phyloP scores from a whole-genome alignment of 2,797 vertebrate genomes.

The Melanogrammus aeglefinus region DNA sequence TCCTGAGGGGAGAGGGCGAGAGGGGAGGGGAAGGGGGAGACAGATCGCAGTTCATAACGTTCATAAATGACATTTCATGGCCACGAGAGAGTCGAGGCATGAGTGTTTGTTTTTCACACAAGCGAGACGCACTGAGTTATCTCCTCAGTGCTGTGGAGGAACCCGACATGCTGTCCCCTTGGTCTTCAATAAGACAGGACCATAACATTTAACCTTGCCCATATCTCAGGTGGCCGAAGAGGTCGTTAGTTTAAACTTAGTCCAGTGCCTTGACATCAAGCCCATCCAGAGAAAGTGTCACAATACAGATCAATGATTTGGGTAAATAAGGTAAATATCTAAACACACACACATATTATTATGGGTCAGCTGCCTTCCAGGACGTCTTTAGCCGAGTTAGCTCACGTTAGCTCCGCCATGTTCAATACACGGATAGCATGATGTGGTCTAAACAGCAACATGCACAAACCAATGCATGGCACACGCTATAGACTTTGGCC shows the following conservation, averaged over 20 bases:
- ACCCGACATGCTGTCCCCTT: not conserved
- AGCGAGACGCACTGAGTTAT: too few species aligned
- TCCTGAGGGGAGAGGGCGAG: conserved; percentile 62
- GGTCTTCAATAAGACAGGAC: conserved; percentile 1
- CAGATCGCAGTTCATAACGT: not conserved
- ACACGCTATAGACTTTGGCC: not conserved
- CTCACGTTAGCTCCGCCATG: not conserved
- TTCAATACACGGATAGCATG: not conserved
- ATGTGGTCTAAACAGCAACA: not conserved
- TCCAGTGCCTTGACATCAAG: not conserved
- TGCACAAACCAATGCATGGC: not conserved
- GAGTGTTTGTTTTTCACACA: not conserved
- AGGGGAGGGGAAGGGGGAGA: not conserved
- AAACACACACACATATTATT: not conserved
- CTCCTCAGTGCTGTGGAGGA: too few species aligned
- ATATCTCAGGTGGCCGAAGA: not conserved
- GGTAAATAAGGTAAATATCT: not conserved
- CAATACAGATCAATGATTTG: not conserved
- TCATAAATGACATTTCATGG: not conserved
- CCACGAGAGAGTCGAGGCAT: not conserved
- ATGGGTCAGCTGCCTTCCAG: not conserved
- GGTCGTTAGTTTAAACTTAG: not conserved
- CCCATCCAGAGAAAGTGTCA: not conserved
- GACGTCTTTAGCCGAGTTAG: not conserved
- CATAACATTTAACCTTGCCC: conserved; percentile 63